Evolutionary conservation across 2,888 invertebrate genomes (phyloP).

Genomic region (Drosophila phalerata): DNA sequence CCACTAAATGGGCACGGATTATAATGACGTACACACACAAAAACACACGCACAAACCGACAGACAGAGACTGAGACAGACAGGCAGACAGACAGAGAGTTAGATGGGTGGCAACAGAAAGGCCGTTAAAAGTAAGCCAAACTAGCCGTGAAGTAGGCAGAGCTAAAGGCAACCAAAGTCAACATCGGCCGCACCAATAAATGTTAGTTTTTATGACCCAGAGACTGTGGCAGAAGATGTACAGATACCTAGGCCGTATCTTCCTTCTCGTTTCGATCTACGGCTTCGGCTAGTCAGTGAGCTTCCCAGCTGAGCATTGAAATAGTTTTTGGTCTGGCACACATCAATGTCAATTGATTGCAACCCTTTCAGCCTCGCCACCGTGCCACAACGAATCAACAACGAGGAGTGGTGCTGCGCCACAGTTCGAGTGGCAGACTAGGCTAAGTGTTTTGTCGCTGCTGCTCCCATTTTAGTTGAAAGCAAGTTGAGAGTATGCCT

Average conservation of each 20-base stretch:
- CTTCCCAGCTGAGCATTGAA: constrained; percentile 59
- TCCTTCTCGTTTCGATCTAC: constrained; percentile 1
- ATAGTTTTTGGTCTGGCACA: constrained; percentile 82
- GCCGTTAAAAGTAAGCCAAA: constrained; percentile 74
- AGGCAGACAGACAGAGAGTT: neutral
- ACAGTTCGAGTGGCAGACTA: constrained; percentile 9
- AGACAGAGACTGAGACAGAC: neutral
- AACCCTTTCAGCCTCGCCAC: constrained; percentile 61
- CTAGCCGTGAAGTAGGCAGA: constrained; percentile 70
- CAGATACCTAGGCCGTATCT: constrained; percentile 19
- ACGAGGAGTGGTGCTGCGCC: constrained; percentile 10
- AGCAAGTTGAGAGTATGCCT: constrained; percentile 47
- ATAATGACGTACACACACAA: constrained; percentile 66
- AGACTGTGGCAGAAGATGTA: constrained; percentile 28
- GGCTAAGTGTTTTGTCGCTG: constrained; percentile 71
- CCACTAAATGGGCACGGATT: constrained; percentile 80
- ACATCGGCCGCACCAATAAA: constrained; percentile 65
- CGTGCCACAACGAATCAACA: constrained; percentile 15
- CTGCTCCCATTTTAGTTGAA: constrained; percentile 52
- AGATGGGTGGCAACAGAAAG: constrained; percentile 25
- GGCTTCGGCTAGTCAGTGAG: constrained; percentile 1
- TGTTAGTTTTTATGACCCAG: constrained; percentile 73
- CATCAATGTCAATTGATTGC: constrained; percentile 82
- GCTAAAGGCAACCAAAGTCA: constrained; percentile 50
- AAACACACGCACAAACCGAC: constrained; percentile 12